Base-by-base conservation (phyloP, 1,140 invertebrate species). In the Penaeus chinensis region DNA sequence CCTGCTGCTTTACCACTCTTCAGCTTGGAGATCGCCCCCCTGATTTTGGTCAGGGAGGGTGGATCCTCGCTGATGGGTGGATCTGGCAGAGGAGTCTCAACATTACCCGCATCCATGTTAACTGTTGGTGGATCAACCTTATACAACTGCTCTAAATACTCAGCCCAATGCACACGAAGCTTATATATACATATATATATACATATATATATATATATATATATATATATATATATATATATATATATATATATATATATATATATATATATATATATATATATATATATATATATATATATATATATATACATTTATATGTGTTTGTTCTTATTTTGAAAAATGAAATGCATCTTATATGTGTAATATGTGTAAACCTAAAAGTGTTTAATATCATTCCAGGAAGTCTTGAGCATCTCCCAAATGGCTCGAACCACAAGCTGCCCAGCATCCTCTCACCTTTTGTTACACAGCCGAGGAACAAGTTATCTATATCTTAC, bases 401-500 rank as follows among this genome's bases (percentile, higher is more conserved):
- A 85, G 89, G 85, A 22, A 90, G 89, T 60, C 83, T 90, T 71
- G 89, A 90, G 19, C 80, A 86, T 60, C 71, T 90, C 16, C 89
- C 87, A 24, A 90, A 90, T 87, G 89, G 89, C 3, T 86, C 89
- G 11, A 89, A 82, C 80, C 60, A 82, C 60, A 90, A 85, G 60
- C 47, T 90, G 47, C 47, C 88, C 32, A 89, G 87, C 54, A 88
- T 90, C 61, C 84, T 90, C 19, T 90, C 89, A n/a, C 89, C 89
- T 7, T 90, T 90, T 87, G 87, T 88, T 66, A 82, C 89, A 16
- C 86, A 89, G 79, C 84, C 94, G 94, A 92, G 97, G 96, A 92
- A 94, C 95, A 37, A 93, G 62, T 94, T 99, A 84, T 96, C 96
- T 84, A 99, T 99, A 91, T 98, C 98, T 18, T 96, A 99, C 93